phyloP scores from a whole-genome alignment of 1,140 invertebrate species.

The Aphelenchoides fujianensis region DNA sequence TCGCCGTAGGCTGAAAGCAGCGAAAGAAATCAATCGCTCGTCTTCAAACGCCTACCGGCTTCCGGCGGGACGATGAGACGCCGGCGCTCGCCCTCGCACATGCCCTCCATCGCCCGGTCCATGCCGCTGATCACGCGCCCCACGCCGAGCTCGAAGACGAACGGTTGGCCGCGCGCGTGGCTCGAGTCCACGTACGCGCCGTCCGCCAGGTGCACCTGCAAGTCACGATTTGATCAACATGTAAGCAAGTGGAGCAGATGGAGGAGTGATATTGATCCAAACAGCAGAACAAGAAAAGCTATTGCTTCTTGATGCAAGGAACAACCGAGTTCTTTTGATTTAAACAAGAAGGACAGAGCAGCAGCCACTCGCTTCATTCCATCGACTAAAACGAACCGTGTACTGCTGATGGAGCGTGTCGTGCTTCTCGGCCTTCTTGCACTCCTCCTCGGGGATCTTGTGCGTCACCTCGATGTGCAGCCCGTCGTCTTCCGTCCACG shows the following conservation, averaged over 20 bases:
- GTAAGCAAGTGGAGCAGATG: no score
- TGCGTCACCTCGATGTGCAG: slow-evolving; percentile 52
- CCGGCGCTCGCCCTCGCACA: slow-evolving; percentile 67
- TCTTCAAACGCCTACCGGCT: slow-evolving; percentile 56
- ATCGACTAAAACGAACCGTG: background rate
- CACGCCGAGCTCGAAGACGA: slow-evolving; percentile 65
- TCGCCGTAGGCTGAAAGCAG: slow-evolving; percentile 62
- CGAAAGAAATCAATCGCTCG: background rate
- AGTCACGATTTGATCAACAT: slow-evolving; percentile 56
- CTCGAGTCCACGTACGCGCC: slow-evolving; percentile 66
- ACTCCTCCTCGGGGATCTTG: slow-evolving; percentile 41
- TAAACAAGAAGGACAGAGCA: no score
- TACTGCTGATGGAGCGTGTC: slow-evolving; percentile 42
- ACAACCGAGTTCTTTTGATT: slow-evolving; percentile 52
- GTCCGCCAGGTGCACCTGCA: no score
- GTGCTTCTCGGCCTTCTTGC: slow-evolving; percentile 30
- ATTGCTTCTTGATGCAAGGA: slow-evolving; percentile 56
- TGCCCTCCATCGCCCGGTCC: slow-evolving; percentile 60
- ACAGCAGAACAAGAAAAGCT: no score
- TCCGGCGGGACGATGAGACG: slow-evolving; percentile 66
- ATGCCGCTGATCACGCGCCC: slow-evolving; percentile 64
- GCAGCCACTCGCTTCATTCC: no score
- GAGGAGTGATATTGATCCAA: no score
- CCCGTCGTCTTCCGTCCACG: slow-evolving; percentile 60
- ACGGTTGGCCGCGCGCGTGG: slow-evolving; percentile 64